Evolutionary conservation across 92 coral and sea anemone genomes (phyloP).

Genomic region (Zoanthus solanderi): DNA sequence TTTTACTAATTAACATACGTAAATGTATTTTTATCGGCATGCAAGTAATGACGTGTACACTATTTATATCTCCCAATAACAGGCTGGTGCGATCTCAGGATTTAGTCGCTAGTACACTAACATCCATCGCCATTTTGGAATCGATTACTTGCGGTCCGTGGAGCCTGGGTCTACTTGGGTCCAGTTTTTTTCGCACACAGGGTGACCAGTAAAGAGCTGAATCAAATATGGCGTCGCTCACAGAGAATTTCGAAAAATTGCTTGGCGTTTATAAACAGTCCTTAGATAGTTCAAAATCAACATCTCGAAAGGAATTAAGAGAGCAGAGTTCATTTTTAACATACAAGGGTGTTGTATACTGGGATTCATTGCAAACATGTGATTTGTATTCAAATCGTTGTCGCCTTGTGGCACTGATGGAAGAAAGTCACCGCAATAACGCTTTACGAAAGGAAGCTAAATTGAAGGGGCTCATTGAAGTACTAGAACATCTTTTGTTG

Average conservation of each 20-base stretch:
- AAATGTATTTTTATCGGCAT: too few species aligned
- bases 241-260: neutral
- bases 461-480: constrained; percentile 43
- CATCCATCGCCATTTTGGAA: constrained; percentile 9
- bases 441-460: constrained; percentile 24
- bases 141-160: constrained; percentile 4
- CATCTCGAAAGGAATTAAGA: constrained; percentile 22
- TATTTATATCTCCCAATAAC: too few species aligned
- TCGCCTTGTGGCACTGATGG: constrained; percentile 25
- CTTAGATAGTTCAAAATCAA: neutral
- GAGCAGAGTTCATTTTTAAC: constrained; percentile 22
- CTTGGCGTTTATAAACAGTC: constrained; percentile 3
- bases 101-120: too few species aligned
- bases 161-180: constrained; percentile 4
- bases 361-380: constrained; percentile 35
- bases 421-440: constrained; percentile 22
- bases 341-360: constrained; percentile 32
- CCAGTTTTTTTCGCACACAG: constrained; percentile 5
- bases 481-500: constrained; percentile 37
- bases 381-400: constrained; percentile 26
- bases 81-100: too few species aligned
- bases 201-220: neutral
- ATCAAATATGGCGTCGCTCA: neutral
- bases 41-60: too few species aligned
- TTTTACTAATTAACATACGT: too few species aligned